Conservation (phyloP, 2,797 vertebrate genomes). For the Hippopotamyrus pictus region DNA sequence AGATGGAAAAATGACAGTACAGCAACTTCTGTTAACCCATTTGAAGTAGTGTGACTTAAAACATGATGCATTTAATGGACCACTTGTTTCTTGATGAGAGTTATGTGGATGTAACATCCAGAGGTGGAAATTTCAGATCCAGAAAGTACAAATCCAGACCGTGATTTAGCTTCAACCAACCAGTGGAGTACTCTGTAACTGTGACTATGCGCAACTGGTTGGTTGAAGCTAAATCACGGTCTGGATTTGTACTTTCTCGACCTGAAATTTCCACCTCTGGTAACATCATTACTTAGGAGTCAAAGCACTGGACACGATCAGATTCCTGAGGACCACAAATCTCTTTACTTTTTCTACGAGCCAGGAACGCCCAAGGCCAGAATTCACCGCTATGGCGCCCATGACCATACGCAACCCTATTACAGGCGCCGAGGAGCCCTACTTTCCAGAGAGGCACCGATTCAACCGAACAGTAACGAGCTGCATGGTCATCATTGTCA, state of each 20-base stretch:
- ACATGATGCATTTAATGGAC: neutral
- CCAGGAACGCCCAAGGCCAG: conserved; percentile 46
- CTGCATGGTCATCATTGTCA: conserved; percentile 37
- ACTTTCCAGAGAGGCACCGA: conserved; percentile 35
- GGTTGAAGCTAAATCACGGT: no score
- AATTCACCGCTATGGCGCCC: conserved; percentile 45
- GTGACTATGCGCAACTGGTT: no score
- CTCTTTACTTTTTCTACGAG: neutral
- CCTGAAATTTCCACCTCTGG: no score
- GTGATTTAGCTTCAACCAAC: no score
- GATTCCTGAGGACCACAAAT: neutral
- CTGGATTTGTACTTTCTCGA: no score
- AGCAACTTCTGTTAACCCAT: neutral
- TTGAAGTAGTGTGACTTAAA: neutral
- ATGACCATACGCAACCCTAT: conserved; percentile 39
- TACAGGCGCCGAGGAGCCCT: conserved; percentile 41
- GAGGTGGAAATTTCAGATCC: no score
- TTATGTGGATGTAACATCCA: neutral
- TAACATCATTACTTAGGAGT: neutral
- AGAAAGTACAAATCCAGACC: no score
- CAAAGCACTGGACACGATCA: neutral
- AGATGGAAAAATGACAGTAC: neutral
- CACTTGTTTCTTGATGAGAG: neutral
- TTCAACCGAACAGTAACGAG: conserved; percentile 29
- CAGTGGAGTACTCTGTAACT: no score